Evolutionary conservation across 2,888 invertebrate species (phyloP).

Genomic region (Polyommatus icarus): DNA sequence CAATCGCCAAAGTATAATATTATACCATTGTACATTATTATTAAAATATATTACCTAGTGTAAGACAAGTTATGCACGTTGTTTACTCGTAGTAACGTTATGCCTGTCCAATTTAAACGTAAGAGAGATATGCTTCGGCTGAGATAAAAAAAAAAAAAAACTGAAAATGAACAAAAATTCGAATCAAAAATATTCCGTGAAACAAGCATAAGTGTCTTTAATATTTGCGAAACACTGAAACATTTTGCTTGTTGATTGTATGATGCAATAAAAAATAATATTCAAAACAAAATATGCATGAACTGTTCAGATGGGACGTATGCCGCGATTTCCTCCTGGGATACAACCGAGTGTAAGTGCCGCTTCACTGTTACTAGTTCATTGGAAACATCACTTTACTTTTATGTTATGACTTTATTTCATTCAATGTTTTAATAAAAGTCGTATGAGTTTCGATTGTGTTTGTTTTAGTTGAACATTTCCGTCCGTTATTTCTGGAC

Average conservation of each 20-base stretch:
- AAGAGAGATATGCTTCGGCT: not conserved
- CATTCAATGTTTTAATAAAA: conserved; percentile 23
- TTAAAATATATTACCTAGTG: too few relatives aligned
- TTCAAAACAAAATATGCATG: conserved; percentile 31
- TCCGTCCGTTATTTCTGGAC: not conserved
- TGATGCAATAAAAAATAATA: conserved; percentile 31
- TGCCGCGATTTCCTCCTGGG: conserved; percentile 29
- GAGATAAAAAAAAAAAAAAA: not conserved
- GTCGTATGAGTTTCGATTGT: conserved; percentile 3
- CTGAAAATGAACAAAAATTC: not conserved
- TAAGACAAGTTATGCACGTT: too few relatives aligned
- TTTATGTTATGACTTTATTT: conserved; percentile 30
- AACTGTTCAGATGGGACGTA: conserved; percentile 30
- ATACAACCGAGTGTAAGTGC: conserved; percentile 20
- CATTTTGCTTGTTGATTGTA: conserved; percentile 30
- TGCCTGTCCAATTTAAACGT: not conserved
- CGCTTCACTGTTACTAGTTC: conserved; percentile 29
- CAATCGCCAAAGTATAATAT: not conserved
- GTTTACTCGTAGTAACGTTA: not conserved
- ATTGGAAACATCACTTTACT: conserved; percentile 26
- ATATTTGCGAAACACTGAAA: conserved; percentile 23
- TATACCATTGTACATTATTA: too few relatives aligned
- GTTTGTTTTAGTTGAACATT: not conserved
- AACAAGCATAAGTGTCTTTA: conserved; percentile 10
- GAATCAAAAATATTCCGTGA: not conserved